Evolutionary conservation across 2,888 invertebrate genomes (phyloP).

Genomic region (Flexamia atlantica): DNA sequence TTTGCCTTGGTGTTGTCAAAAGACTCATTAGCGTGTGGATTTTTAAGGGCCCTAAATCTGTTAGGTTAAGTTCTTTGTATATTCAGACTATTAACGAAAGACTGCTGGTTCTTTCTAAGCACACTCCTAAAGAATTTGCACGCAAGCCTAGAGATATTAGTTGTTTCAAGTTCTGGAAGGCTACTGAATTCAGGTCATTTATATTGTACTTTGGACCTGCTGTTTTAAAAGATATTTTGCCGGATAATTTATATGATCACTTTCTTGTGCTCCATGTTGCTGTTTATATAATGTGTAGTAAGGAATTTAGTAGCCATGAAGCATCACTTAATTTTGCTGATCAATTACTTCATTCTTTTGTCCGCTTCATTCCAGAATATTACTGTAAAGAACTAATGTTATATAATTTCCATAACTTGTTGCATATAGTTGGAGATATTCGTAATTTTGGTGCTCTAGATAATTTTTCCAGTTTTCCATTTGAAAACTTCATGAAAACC

Average conservation of each 20-base stretch:
- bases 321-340: neutral
- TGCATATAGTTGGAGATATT: neutral
- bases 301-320: neutral
- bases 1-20: neutral
- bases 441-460: too few relatives aligned
- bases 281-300: neutral
- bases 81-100: neutral
- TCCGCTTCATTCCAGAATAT: conserved; percentile 18
- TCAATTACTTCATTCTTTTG: conserved; percentile 9
- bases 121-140: neutral
- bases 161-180: neutral
- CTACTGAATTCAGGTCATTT: neutral
- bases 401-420: conserved; percentile 21
- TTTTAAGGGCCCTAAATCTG: neutral
- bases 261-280: neutral
- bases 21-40: neutral
- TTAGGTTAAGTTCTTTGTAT: neutral
- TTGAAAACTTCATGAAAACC: conserved; percentile 1
- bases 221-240: neutral
- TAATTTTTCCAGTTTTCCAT: too few relatives aligned
- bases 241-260: neutral
- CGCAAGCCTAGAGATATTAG: neutral
- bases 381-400: conserved; percentile 21
- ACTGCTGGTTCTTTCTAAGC: neutral
- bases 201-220: neutral